Base-by-base conservation (phyloP, 2,797 vertebrate genomes). In the Myotis vivesi region DNA sequence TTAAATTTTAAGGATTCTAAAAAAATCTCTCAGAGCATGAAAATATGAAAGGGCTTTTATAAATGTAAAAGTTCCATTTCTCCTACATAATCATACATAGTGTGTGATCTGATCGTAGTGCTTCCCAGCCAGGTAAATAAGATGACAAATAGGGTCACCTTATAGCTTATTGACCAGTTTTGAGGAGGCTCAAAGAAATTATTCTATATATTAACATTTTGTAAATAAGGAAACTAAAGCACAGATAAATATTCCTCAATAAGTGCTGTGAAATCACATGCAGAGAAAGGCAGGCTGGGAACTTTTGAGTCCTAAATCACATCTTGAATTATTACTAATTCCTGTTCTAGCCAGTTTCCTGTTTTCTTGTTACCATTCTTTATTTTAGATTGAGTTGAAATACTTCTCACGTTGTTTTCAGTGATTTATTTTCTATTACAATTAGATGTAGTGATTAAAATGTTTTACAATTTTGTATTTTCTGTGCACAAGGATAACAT, bases 301-400 rank as follows among this genome's bases (percentile, higher is more conserved):
- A 87, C 38, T 38, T 19, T 51, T 15, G 38, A 57, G 73, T 68
- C 55, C 57, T 88, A 97, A 95, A 95, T 95, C 93, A 83, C 6
- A 17, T 68, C 46, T 90, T 96, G 94, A 97, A 92, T 95, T 95
- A 90, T 90, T 94, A 83, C 94, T 91, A 86, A 97, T 73, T 90
- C 85, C 64, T 96, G 96, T 97, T 94, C 91, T 64, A 79, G 38
- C 73, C 89, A 55, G 92, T 79, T 97, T 97, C 96, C 97, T 97
- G 96, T 97, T 97, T 97, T 93, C 93, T 80, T 95, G 77, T 87
- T 91, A 62, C 76, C 81, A 86, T 93, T 97, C 91, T 97, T 97
- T 95, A 94, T 95, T 96, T 95, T 93, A 95, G 89, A 90, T 93
- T 88, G 77, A 55, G 49, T 83, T 96, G 91, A 97, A 97, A 93